phyloP scores from a whole-genome alignment of 2,888 invertebrate species.

The Idaea aversata region DNA sequence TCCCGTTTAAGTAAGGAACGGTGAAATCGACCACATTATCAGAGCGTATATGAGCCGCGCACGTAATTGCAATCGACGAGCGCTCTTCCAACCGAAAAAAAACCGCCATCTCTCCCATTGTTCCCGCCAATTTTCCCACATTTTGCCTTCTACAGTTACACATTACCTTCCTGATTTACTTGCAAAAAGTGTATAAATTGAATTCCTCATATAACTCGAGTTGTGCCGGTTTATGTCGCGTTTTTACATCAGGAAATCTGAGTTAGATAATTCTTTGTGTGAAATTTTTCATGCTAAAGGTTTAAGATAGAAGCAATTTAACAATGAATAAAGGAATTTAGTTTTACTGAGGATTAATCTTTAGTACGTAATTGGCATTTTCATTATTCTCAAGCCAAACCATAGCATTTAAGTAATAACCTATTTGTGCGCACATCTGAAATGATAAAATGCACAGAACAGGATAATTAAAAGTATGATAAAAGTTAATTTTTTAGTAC shows the following conservation, averaged over 20 bases:
- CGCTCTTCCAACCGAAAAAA: conserved; percentile 74
- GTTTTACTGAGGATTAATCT: not conserved
- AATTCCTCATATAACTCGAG: conserved; percentile 57
- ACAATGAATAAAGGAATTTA: not conserved
- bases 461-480: too few relatives aligned
- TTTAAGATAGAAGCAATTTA: conserved; percentile 33
- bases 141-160: conserved; percentile 75
- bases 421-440: too few relatives aligned
- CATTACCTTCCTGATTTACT: conserved; percentile 67
- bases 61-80: conserved; percentile 73
- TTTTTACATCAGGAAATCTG: conserved; percentile 48
- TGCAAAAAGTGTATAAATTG: conserved; percentile 74
- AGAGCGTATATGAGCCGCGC: conserved; percentile 57
- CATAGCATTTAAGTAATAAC: too few relatives aligned
- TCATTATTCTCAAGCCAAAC: too few relatives aligned
- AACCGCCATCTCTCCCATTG: conserved; percentile 69
- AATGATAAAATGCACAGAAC: too few relatives aligned
- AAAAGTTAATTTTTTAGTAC: too few relatives aligned
- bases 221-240: conserved; percentile 46
- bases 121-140: conserved; percentile 72
- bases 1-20: conserved; percentile 24
- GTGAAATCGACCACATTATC: conserved; percentile 43
- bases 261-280: conserved; percentile 50
- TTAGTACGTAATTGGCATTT: not conserved
- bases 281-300: conserved; percentile 25